Percentiles rank a stretch among this genome's conserved stretches.
Conservation (phyloP, 1,140 invertebrate genomes). For the Platorchestia sp. region DNA sequence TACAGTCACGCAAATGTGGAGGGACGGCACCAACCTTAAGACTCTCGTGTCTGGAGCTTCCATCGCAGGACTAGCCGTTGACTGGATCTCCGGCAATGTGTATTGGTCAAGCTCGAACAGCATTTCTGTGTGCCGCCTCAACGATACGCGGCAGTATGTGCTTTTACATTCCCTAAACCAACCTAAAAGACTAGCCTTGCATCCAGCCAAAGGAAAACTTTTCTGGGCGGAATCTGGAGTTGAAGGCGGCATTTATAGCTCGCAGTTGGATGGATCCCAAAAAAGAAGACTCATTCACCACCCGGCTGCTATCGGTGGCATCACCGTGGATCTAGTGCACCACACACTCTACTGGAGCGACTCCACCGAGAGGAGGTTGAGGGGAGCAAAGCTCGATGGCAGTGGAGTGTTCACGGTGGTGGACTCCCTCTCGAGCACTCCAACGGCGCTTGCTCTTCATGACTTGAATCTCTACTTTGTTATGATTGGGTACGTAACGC, state of each 20-base stretch:
- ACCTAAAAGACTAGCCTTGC: constrained; percentile 76
- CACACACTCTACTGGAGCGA: constrained; percentile 75
- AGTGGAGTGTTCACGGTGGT: background rate
- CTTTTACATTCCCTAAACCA: constrained; percentile 72
- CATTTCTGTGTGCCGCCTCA: constrained; percentile 75
- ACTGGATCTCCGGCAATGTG: constrained; percentile 74
- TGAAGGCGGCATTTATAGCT: constrained; percentile 74
- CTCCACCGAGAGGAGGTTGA: constrained; percentile 72
- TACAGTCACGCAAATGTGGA: constrained; percentile 80
- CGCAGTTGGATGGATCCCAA: constrained; percentile 76
- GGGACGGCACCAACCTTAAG: constrained; percentile 81
- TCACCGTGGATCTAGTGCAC: constrained; percentile 76
- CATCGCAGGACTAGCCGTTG: constrained; percentile 71
- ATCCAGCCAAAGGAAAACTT: constrained; percentile 77
- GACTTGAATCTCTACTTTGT: constrained; percentile 31
- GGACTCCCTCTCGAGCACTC: background rate
- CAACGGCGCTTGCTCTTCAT: constrained; percentile 1
- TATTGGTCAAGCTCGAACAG: constrained; percentile 78
- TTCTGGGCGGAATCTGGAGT: constrained; percentile 77
- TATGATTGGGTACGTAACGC: background rate
- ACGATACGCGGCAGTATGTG: constrained; percentile 74
- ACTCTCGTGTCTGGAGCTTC: constrained; percentile 75
- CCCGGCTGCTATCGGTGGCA: constrained; percentile 73
- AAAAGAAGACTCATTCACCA: constrained; percentile 71
- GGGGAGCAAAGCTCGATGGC: constrained; percentile 74